These are phyloP conservation scores for Melinaea marsaeus DNA, from an alignment of 2,888 invertebrate species.

Conservation along the genomic window DNA sequence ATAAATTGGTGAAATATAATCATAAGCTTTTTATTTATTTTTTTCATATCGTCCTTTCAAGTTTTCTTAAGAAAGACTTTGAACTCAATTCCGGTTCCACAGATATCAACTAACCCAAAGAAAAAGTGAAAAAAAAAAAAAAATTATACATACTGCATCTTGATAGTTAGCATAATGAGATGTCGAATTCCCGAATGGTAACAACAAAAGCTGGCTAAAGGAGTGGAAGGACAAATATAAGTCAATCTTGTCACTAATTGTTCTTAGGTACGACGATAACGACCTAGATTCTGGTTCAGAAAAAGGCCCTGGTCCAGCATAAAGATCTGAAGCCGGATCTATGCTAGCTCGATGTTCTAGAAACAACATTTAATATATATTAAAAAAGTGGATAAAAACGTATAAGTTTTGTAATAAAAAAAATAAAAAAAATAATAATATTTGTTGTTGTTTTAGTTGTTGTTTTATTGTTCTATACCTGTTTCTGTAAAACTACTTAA, in stretches of 20 bases:
- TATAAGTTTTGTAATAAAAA: no score
- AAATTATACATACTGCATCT: constrained; percentile 68
- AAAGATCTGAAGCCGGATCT: constrained; percentile 79
- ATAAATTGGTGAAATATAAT: no score
- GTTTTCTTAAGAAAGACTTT: no score
- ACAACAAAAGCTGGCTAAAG: constrained; percentile 82
- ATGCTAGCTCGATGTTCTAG: constrained; percentile 74
- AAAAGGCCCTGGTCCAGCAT: constrained; percentile 81
- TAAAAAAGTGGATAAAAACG: no score
- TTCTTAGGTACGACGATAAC: constrained; percentile 73
- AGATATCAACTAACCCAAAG: not conserved
- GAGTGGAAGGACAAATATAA: constrained; percentile 86
- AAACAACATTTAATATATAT: constrained; percentile 12
- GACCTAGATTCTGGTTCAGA: constrained; percentile 82
- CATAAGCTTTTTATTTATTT: no score
- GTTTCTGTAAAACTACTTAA: no score
- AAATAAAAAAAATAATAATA: no score
- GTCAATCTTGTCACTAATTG: constrained; percentile 69
- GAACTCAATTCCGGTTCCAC: no score
- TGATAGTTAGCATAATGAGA: constrained; percentile 77
- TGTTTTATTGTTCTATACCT: no score
- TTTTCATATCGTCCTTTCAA: no score
- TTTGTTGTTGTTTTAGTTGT: no score
- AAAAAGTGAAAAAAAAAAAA: not conserved
- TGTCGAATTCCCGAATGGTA: constrained; percentile 83